Conservation (phyloP, 1,140 invertebrate species). For the Ceratitis capitata region DNA sequence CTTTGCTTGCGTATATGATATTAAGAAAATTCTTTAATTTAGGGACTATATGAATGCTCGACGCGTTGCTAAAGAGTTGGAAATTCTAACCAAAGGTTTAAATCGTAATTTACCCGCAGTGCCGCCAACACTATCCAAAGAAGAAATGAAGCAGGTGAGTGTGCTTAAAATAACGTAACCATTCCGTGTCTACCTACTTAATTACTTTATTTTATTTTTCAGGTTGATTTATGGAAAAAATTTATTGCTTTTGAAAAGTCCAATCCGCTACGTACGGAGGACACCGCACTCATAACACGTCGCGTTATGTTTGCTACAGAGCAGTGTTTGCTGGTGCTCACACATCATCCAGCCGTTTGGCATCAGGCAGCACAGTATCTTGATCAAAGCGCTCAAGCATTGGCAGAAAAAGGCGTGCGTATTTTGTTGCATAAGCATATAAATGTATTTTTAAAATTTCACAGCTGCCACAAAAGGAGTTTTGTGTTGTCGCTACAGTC, state of each 20-base stretch:
- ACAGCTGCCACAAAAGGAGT: neutral
- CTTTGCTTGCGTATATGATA: neutral
- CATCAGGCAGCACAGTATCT: conserved; percentile 97
- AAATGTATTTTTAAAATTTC: conserved; percentile 33
- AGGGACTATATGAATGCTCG: conserved; percentile 98
- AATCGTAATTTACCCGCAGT: conserved; percentile 94
- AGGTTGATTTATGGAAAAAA: conserved; percentile 99
- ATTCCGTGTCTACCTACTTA: too few relatives aligned
- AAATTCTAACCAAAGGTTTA: conserved; percentile 92
- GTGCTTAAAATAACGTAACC: neutral
- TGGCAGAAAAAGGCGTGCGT: conserved; percentile 92
- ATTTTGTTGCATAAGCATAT: conserved; percentile 44
- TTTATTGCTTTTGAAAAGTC: conserved; percentile 97
- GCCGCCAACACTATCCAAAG: conserved; percentile 88
- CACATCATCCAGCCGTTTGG: conserved; percentile 99
- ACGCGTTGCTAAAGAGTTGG: conserved; percentile 95
- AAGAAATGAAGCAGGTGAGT: conserved; percentile 92
- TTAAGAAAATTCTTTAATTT: neutral
- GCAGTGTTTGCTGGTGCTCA: conserved; percentile 94
- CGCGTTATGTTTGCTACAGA: conserved; percentile 99
- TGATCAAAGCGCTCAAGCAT: conserved; percentile 90
- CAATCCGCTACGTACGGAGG: conserved; percentile 96
- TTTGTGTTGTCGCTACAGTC: too few relatives aligned
- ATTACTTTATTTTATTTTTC: neutral
- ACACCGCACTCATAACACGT: conserved; percentile 90